phyloP scores from a whole-genome alignment of 2,113 vertebrate genomes.

The Sula dactylatra region DNA sequence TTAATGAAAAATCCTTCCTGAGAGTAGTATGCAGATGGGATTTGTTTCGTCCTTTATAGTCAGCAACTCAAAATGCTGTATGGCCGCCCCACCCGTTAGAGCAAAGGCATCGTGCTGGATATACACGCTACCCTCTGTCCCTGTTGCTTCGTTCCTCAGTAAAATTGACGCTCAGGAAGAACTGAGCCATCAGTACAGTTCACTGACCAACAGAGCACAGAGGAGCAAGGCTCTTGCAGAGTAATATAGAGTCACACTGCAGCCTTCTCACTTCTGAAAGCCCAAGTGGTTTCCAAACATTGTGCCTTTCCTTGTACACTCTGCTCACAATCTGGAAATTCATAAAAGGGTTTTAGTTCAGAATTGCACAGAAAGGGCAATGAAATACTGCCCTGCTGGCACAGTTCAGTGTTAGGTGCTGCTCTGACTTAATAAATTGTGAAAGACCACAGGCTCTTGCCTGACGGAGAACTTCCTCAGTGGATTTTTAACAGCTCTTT shows the following conservation, averaged over 20 bases:
- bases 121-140: not conserved
- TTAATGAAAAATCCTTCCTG: not conserved
- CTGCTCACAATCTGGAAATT: not conserved
- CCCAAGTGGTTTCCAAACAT: not conserved
- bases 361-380: not conserved
- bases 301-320: not conserved
- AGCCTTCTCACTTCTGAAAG: not conserved
- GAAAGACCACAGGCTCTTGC: not conserved
- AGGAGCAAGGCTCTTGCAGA: not conserved
- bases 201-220: not conserved
- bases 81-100: not conserved
- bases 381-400: not conserved
- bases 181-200: not conserved
- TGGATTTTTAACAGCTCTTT: constrained; percentile 1
- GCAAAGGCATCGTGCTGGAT: not conserved
- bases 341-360: not conserved
- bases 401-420: not conserved
- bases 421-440: not conserved
- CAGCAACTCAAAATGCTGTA: not conserved
- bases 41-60: not conserved
- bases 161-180: not conserved
- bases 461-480: not conserved
- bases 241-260: not conserved
- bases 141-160: not conserved
- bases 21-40: not conserved